These are phyloP conservation scores for Leptothorax acervorum DNA, from an alignment of 2,888 invertebrate genomes.

Conservation along the genomic window DNA sequence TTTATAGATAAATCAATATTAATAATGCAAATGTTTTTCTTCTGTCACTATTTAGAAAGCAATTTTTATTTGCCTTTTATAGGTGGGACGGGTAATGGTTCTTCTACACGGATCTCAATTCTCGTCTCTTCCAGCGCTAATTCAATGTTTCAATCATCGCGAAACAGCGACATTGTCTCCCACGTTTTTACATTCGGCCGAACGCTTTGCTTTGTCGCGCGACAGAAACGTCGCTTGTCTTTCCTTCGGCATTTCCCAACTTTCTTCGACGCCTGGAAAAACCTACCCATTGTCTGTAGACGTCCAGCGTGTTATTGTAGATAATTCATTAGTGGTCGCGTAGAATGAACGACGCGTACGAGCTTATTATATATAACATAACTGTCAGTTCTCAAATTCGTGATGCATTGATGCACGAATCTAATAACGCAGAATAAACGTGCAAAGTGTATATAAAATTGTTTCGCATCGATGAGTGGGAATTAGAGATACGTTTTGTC, in stretches of 20 bases:
- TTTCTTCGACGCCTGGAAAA: conserved; percentile 36
- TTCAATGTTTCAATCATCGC: conserved; percentile 39
- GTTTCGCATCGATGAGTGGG: conserved; percentile 19
- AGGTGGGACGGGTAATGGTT: neutral
- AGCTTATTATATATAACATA: neutral
- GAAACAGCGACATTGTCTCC: conserved; percentile 43
- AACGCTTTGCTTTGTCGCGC: conserved; percentile 28
- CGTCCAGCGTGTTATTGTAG: conserved; percentile 45
- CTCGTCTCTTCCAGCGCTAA: neutral
- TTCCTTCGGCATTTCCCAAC: conserved; percentile 33
- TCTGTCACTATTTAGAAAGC: neutral
- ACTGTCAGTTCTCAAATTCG: conserved; percentile 28
- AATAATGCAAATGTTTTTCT: conserved; percentile 5
- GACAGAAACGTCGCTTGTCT: conserved; percentile 34
- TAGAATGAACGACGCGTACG: conserved; percentile 32
- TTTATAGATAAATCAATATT: neutral
- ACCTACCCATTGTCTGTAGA: conserved; percentile 2
- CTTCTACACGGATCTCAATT: conserved; percentile 4
- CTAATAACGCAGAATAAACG: conserved; percentile 42
- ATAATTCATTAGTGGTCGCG: conserved; percentile 59
- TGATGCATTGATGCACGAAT: conserved; percentile 46
- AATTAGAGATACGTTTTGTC: conserved; percentile 24
- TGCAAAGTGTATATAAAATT: conserved; percentile 29
- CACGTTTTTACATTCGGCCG: conserved; percentile 34
- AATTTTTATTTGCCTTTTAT: conserved; percentile 10